These are phyloP conservation scores for Hydractinia symbiolongicarpus DNA, from an alignment of 30 jellyfish, hydroid and myxozoan species.

Conservation along the genomic window DNA sequence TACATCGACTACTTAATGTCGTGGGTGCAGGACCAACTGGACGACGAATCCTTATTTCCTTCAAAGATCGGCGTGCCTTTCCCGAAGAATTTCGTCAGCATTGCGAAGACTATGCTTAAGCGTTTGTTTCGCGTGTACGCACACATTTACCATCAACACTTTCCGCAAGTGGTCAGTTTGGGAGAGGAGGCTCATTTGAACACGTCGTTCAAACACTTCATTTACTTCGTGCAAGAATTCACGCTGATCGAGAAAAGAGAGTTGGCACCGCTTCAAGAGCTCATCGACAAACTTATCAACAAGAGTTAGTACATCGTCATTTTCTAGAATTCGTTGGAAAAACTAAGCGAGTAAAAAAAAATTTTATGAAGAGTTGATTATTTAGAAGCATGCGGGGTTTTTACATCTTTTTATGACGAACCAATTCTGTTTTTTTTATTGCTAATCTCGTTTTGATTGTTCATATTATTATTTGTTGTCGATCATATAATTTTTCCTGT, in stretches of 20 bases:
- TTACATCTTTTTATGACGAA: no score
- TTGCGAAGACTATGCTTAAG: slow-evolving; percentile 92
- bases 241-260: slow-evolving; percentile 92
- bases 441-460: no score
- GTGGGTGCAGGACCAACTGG: slow-evolving; percentile 98
- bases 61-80: slow-evolving; percentile 98
- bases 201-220: slow-evolving; percentile 95
- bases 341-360: no score
- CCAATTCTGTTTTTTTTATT: no score
- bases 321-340: no score
- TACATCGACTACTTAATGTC: slow-evolving; percentile 93
- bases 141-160: slow-evolving; percentile 95
- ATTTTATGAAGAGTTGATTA: no score
- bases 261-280: slow-evolving; percentile 91
- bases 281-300: slow-evolving; percentile 87
- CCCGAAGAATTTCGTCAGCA: slow-evolving; percentile 93
- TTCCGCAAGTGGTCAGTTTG: slow-evolving; percentile 89
- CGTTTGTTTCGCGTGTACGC: slow-evolving; percentile 97
- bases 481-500: no score
- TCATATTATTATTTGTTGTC: no score
- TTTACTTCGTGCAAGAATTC: slow-evolving; percentile 94
- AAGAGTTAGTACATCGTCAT: background rate
- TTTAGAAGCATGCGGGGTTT: no score
- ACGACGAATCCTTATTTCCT: slow-evolving; percentile 91
- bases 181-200: slow-evolving; percentile 96